Conservation (phyloP, 2,888 invertebrate species). For the Serrognathus titanus region DNA sequence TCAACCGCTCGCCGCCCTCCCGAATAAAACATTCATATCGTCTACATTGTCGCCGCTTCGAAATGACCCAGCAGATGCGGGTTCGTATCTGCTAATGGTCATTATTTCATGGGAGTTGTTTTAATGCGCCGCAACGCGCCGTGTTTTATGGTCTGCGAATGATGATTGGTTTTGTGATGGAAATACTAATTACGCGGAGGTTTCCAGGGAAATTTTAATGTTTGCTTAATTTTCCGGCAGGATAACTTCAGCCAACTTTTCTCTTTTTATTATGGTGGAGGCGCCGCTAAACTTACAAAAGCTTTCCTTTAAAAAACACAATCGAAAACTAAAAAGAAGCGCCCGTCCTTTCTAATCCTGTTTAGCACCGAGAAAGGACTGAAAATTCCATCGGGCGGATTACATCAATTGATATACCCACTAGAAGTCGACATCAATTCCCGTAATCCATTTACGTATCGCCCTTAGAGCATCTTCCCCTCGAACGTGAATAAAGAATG, state of each 20-base stretch:
- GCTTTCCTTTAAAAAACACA: no score
- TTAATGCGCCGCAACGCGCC: conserved; percentile 25
- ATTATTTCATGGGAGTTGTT: conserved; percentile 32
- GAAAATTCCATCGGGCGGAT: no score
- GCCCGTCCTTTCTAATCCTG: no score
- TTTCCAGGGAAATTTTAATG: no score
- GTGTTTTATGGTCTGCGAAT: conserved; percentile 28
- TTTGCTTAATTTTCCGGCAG: no score
- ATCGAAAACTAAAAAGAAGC: no score
- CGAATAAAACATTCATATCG: conserved; percentile 38
- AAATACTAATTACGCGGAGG: not conserved
- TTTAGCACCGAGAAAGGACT: no score
- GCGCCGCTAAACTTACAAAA: no score
- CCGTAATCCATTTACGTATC: not conserved
- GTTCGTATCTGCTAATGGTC: conserved; percentile 29
- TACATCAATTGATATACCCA: no score
- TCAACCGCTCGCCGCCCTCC: conserved; percentile 24
- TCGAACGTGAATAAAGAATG: conserved; percentile 5
- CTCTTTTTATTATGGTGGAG: no score
- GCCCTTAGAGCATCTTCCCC: not conserved
- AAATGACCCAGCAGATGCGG: conserved; percentile 32
- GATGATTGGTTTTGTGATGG: conserved; percentile 26
- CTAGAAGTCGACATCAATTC: not conserved
- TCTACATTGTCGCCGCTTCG: conserved; percentile 28
- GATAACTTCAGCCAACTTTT: no score